Conservation (phyloP, 2,888 invertebrate species). For the Ariolimax columbianus region DNA sequence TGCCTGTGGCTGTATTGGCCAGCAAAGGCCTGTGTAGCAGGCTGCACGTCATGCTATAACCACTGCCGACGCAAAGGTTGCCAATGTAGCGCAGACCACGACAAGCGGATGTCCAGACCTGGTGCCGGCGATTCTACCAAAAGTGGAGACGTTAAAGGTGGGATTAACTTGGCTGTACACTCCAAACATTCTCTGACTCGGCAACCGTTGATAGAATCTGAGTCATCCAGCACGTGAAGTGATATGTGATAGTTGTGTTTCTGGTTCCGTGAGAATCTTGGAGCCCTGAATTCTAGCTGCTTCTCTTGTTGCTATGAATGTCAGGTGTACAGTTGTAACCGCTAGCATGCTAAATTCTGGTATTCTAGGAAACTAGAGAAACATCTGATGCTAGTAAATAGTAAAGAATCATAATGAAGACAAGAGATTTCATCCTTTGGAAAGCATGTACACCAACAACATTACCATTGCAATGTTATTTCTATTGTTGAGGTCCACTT, state of each 20-base stretch:
- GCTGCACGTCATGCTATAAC: slow-evolving; percentile 85
- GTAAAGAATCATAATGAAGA: too few species aligned
- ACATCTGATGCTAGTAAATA: too few species aligned
- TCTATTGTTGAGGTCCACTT: too few species aligned
- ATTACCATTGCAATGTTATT: too few species aligned
- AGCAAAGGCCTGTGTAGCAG: slow-evolving; percentile 86
- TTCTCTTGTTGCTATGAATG: slow-evolving; percentile 7
- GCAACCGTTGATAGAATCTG: slow-evolving; percentile 64
- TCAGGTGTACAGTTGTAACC: slow-evolving; percentile 4
- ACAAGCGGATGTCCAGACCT: slow-evolving; percentile 17
- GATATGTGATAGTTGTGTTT: slow-evolving; percentile 18
- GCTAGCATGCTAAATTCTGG: neutral
- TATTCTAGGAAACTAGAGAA: too few species aligned
- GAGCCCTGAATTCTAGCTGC: slow-evolving; percentile 12
- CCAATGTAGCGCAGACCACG: slow-evolving; percentile 82
- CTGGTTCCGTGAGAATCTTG: slow-evolving; percentile 9
- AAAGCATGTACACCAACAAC: too few species aligned
- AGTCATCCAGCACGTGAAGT: slow-evolving; percentile 63
- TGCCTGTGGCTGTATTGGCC: slow-evolving; percentile 97
- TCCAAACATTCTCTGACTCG: slow-evolving; percentile 61
- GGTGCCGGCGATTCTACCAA: slow-evolving; percentile 7
- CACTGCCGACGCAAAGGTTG: slow-evolving; percentile 92
- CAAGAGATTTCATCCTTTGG: too few species aligned
- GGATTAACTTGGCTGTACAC: slow-evolving; percentile 5
- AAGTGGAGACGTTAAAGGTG: neutral